Base-by-base conservation (phyloP, 2,797 vertebrate genomes). In the Phrynocephalus vlangalii region DNA sequence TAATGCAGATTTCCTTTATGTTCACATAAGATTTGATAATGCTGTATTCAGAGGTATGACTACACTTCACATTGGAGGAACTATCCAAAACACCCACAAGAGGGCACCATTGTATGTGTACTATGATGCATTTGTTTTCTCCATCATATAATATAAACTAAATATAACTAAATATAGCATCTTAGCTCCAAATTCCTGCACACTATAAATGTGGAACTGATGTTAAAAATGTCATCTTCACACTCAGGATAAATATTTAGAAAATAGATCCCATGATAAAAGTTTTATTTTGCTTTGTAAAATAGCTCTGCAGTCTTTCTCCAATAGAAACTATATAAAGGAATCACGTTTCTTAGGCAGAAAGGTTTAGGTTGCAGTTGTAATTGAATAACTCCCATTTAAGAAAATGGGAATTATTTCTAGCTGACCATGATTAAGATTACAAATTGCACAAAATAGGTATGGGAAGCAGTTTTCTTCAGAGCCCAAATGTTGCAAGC, bases 131-230 rank as follows among this genome's bases (percentile, higher is more conserved):
- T 93, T 94, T 93, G 88, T 22, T 80, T 52, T 24, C 56, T 90
- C 91, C 87, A 91, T 91, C 83, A 94, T 88, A 73, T 88, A 73
- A 88, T 82, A 93, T 90, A 83, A 68, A 92, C 92, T 90, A 89
- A 85, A 91, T 91, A 92, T 67, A 83, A 87, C 60, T 83, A 90
- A 95, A 94, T 92, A 93, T 90, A 91, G 92, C 2, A 16, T 75
- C 75, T 79, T 93, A 89, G 93, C 92, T 93, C 85, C 91, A 8
- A 90, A 92, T 86, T 86, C 72, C 11, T 52, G 83, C 20, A 83
- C n/a, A 81, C 77, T 75, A 91, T 89, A 73, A 86, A 91, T 79
- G 88, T 33, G 0, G 4, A 88, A 38, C 87, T 80, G 87, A 88
- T 70, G 60, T 1, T 50, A 5, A 33, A 67, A 90, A 83, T 60